phyloP scores from a whole-genome alignment of 2,797 vertebrate species.

The Anas capensis region DNA sequence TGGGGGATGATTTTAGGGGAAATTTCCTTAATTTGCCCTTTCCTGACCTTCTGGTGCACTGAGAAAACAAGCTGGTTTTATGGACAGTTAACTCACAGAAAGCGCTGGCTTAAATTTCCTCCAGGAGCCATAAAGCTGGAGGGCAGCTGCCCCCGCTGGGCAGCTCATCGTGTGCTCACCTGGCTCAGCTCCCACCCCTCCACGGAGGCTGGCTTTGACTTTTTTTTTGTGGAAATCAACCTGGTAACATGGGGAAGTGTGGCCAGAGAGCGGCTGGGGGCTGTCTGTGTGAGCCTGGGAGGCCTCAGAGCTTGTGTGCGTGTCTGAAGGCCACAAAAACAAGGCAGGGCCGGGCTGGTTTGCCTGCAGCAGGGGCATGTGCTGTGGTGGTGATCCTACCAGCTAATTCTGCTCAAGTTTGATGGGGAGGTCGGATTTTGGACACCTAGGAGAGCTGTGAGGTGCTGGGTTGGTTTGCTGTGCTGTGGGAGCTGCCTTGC shows the following conservation, averaged over 20 bases:
- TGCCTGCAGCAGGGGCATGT: background rate
- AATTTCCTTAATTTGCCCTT: background rate
- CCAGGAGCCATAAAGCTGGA: slow-evolving; percentile 29
- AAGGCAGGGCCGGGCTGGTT: background rate
- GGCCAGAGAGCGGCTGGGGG: background rate
- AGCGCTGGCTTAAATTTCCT: slow-evolving; percentile 68
- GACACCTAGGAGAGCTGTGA: background rate
- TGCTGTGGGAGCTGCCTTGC: background rate
- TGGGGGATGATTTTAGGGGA: slow-evolving; percentile 14
- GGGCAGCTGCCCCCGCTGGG: slow-evolving; percentile 25
- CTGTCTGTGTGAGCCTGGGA: background rate
- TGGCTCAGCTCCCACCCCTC: background rate
- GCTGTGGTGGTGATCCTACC: background rate
- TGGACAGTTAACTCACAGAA: slow-evolving; percentile 68
- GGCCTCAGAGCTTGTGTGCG: background rate
- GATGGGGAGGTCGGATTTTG: background rate
- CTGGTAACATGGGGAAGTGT: background rate
- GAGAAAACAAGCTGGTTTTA: slow-evolving; percentile 58
- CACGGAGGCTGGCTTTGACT: background rate
- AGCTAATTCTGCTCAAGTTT: slow-evolving; percentile 12
- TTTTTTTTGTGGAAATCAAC: rapidly evolving
- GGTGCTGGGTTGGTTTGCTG: background rate
- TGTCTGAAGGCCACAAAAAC: background rate
- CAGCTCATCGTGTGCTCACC: slow-evolving; percentile 27
- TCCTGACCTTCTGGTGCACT: background rate